A percentile compares a stretch with the other conserved stretches of the same genome.
Evolutionary conservation across 2,888 invertebrate genomes (phyloP).

Genomic region (Sycophila texana): DNA sequence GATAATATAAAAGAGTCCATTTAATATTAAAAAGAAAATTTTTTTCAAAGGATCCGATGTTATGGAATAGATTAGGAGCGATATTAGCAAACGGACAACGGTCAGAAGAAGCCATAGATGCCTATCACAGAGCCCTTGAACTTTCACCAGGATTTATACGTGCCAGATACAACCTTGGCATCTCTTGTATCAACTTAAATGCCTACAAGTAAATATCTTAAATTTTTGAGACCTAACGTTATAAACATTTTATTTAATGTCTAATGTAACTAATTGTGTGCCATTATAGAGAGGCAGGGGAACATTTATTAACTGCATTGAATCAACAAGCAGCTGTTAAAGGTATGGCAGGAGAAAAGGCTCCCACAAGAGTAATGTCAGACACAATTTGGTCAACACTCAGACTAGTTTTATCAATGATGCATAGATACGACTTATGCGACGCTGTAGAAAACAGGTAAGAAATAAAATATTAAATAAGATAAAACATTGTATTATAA

Average conservation of each 20-base stretch:
- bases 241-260: too few species aligned
- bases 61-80: conserved; percentile 98
- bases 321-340: conserved; percentile 92
- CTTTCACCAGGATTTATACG: conserved; percentile 97
- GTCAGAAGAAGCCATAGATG: conserved; percentile 97
- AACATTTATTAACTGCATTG: conserved; percentile 94
- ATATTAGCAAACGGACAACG: conserved; percentile 96
- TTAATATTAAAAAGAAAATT: not conserved
- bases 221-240: not conserved
- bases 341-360: conserved; percentile 75
- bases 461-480: conserved; percentile 13
- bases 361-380: conserved; percentile 82
- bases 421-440: conserved; percentile 80
- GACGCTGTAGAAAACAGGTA: conserved; percentile 78
- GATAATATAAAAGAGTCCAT: not conserved
- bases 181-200: conserved; percentile 96
- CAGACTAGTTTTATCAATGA: conserved; percentile 89
- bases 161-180: conserved; percentile 97
- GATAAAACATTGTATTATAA: not conserved
- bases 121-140: conserved; percentile 93
- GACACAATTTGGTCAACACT: conserved; percentile 96
- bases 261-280: not conserved
- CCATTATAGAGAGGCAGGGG: conserved; percentile 88
- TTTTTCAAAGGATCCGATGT: conserved; percentile 84
- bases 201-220: conserved; percentile 82